Percentiles rank a stretch among this genome's conserved stretches.
Evolutionary conservation across 2,888 invertebrate species (phyloP).

Genomic region (Colostygia pectinataria): DNA sequence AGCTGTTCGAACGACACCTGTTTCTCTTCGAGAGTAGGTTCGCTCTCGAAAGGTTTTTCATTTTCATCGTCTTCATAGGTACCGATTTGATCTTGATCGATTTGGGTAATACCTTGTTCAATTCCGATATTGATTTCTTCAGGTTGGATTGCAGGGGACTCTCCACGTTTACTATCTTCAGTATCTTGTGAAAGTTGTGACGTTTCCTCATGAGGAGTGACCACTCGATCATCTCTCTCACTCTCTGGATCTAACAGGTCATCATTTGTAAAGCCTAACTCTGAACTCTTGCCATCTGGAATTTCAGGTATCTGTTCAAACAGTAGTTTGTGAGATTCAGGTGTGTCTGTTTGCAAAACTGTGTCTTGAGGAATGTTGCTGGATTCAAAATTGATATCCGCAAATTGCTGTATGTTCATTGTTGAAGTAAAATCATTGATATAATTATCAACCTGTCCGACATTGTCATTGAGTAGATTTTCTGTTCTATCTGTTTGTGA

Average conservation of each 20-base stretch:
- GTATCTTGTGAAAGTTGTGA: slow-evolving; percentile 54
- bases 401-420: slow-evolving; percentile 56
- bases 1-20: slow-evolving; percentile 19
- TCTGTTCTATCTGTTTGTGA: slow-evolving; percentile 75
- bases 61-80: slow-evolving; percentile 16
- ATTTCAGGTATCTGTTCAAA: slow-evolving; percentile 80
- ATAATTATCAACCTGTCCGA: too few relatives aligned
- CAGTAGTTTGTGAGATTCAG: slow-evolving; percentile 76
- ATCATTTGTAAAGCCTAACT: slow-evolving; percentile 70
- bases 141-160: slow-evolving; percentile 39
- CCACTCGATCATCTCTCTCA: slow-evolving; percentile 55
- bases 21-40: slow-evolving; percentile 11
- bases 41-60: slow-evolving; percentile 1
- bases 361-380: slow-evolving; percentile 53
- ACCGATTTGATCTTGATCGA: slow-evolving; percentile 20
- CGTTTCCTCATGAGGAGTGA: slow-evolving; percentile 65
- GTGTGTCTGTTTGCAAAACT: slow-evolving; percentile 71
- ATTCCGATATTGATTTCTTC: slow-evolving; percentile 10
- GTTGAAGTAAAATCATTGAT: slow-evolving; percentile 54
- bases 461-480: too few relatives aligned
- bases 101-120: slow-evolving; percentile 14
- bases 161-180: slow-evolving; percentile 51
- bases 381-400: slow-evolving; percentile 61
- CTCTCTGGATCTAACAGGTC: slow-evolving; percentile 66
- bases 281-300: slow-evolving; percentile 77